These are phyloP conservation scores for Oreohelix idahoensis DNA, from an alignment of 1,140 invertebrate genomes.

Conservation along the genomic window DNA sequence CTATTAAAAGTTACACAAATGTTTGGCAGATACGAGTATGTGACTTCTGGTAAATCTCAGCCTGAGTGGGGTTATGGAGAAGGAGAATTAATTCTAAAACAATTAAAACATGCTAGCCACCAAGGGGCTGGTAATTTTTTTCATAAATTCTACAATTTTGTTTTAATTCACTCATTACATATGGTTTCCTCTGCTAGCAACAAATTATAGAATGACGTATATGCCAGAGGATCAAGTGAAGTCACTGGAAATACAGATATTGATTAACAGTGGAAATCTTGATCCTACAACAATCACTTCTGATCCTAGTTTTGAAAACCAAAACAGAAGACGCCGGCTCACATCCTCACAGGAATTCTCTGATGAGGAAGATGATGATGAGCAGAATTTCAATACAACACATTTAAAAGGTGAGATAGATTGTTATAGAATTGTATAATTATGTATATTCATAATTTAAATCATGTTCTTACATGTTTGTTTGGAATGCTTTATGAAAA, in stretches of 20 bases:
- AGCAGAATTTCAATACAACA: background rate
- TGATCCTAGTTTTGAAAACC: background rate
- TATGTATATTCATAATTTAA: background rate
- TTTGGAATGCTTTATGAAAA: too few species aligned
- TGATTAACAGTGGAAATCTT: background rate
- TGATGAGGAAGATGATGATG: constrained; percentile 1
- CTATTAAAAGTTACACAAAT: too few species aligned
- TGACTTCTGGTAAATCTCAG: too few species aligned
- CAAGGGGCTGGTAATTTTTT: too few species aligned
- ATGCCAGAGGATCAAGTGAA: background rate
- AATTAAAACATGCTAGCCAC: too few species aligned
- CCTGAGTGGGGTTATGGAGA: too few species aligned
- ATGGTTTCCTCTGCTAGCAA: too few species aligned
- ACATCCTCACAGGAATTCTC: background rate
- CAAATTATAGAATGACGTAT: background rate
- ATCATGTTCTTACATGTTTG: background rate
- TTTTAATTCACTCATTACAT: too few species aligned
- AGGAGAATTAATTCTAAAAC: too few species aligned
- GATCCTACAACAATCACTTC: background rate
- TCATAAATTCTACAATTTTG: too few species aligned
- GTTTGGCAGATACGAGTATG: too few species aligned
- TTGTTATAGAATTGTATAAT: background rate
- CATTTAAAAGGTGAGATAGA: background rate
- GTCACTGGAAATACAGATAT: background rate
- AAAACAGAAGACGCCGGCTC: background rate